Evolutionary conservation across 2,113 vertebrate species (phyloP).

Genomic region (Apistogramma diplotaenia): DNA sequence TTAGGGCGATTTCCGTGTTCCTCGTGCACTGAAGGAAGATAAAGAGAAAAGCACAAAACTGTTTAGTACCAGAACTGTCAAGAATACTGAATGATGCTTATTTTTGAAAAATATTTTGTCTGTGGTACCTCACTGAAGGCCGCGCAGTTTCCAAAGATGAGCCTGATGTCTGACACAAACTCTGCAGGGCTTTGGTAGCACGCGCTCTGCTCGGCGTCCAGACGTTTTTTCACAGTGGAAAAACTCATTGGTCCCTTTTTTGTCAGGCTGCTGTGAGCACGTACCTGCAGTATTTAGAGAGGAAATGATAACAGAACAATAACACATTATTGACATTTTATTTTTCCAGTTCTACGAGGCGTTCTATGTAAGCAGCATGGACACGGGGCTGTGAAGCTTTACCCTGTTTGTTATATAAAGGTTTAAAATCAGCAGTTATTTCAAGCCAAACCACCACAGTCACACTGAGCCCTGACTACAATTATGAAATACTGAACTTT

Average conservation of each 20-base stretch:
- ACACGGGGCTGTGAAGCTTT: background rate
- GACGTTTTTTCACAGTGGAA: conserved; percentile 79
- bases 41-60: background rate
- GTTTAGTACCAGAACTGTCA: background rate
- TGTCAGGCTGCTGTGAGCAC: conserved; percentile 55
- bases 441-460: background rate
- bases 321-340: background rate
- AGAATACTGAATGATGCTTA: background rate
- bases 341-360: background rate
- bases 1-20: conserved; percentile 79
- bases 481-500: background rate
- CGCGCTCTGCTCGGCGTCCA: conserved; percentile 77
- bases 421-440: background rate
- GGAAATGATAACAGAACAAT: conserved; percentile 24
- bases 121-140: conserved; percentile 77
- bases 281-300: conserved; percentile 50
- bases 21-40: conserved; percentile 62
- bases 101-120: background rate
- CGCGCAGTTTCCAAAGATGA: conserved; percentile 84
- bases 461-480: background rate
- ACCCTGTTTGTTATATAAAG: background rate
- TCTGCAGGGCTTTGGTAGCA: conserved; percentile 83
- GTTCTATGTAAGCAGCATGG: background rate
- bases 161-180: conserved; percentile 84
- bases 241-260: conserved; percentile 84